Percentiles rank a stretch among this genome's conserved stretches.
phyloP scores from a whole-genome alignment of 2,113 vertebrate genomes.

The Odocoileus virginianus region DNA sequence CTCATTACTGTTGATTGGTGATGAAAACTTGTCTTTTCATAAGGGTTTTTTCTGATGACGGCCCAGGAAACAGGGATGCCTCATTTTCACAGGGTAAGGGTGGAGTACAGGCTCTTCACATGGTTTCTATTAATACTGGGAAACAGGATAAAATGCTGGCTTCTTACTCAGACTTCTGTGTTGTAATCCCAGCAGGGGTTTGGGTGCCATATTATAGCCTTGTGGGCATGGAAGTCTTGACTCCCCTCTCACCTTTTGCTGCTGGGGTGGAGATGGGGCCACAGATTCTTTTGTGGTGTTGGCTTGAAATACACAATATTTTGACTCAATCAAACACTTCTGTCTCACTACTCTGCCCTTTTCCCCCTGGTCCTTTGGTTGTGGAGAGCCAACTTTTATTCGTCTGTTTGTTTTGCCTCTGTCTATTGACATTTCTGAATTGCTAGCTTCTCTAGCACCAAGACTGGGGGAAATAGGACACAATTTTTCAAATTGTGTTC shows the following conservation, averaged over 20 bases:
- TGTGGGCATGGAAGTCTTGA: not conserved
- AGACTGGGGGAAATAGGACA: not conserved
- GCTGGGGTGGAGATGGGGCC: rapidly evolving
- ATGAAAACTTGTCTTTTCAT: not conserved
- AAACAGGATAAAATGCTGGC: not conserved
- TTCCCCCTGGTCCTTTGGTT: not conserved
- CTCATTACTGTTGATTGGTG: not conserved
- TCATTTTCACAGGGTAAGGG: not conserved
- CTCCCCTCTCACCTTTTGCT: not conserved
- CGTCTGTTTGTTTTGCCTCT: not conserved
- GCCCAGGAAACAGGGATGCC: too few relatives aligned
- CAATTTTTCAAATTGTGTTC: not conserved
- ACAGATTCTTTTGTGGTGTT: not conserved
- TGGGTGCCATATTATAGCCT: not conserved
- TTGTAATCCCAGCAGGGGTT: not conserved
- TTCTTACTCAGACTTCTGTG: not conserved
- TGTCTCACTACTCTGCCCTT: not conserved
- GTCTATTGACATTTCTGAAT: not conserved
- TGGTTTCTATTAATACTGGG: not conserved
- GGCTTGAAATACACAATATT: not conserved
- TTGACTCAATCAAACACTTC: not conserved
- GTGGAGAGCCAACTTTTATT: not conserved
- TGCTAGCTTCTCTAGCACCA: not conserved
- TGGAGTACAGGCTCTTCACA: rapidly evolving
- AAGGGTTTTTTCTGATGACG: not conserved